Conservation (phyloP, 1,140 invertebrate species). For the Caenorhabditis elegans region DNA sequence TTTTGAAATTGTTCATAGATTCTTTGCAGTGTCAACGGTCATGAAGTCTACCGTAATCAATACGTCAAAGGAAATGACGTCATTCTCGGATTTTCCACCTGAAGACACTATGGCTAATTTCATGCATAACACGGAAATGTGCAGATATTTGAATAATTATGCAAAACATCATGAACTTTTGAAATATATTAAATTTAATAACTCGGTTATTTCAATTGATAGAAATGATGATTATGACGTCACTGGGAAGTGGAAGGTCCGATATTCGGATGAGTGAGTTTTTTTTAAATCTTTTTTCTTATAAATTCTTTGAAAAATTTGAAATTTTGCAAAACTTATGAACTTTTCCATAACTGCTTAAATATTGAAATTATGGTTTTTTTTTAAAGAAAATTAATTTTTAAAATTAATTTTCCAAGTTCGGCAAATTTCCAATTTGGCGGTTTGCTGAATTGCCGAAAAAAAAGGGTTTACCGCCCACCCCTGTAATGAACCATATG, state of each 20-base stretch:
- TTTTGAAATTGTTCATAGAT: no score
- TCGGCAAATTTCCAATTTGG: no score
- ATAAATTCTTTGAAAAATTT: no score
- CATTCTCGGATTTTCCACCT: constrained; percentile 69
- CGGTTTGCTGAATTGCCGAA: no score
- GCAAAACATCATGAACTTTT: constrained; percentile 65
- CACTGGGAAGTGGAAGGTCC: constrained; percentile 60
- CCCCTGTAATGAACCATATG: no score
- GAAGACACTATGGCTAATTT: constrained; percentile 66
- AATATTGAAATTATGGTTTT: no score
- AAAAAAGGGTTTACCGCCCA: no score
- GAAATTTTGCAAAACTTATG: no score
- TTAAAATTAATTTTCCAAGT: no score
- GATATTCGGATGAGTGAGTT: constrained; percentile 42
- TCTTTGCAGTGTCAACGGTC: constrained; percentile 60
- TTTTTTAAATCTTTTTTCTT: no score
- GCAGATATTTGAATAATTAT: constrained; percentile 67
- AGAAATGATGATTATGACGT: constrained; percentile 47
- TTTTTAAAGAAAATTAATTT: no score
- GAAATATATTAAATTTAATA: constrained; percentile 54
- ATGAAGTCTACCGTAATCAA: constrained; percentile 67
- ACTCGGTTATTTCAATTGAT: constrained; percentile 32
- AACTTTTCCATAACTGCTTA: no score
- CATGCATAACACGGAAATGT: constrained; percentile 67
- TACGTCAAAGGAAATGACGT: constrained; percentile 69